A percentile compares a stretch with the other conserved stretches of the same genome.
Evolutionary conservation across 2,113 vertebrate genomes (phyloP).

Genomic region (Agelaius tricolor): DNA sequence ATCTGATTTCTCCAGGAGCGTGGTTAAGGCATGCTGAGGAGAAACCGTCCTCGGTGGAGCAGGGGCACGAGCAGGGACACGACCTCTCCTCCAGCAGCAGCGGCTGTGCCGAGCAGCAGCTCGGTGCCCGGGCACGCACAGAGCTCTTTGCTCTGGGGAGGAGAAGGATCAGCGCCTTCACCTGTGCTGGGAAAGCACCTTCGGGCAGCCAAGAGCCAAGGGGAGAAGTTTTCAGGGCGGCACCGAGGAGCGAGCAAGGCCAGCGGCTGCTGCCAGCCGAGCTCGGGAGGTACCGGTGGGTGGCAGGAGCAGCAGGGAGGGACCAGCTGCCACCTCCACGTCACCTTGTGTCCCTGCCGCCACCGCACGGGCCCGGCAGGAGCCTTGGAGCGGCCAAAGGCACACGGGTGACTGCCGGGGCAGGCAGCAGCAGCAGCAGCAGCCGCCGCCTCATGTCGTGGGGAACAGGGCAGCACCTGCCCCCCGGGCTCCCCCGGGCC

Average conservation of each 20-base stretch:
- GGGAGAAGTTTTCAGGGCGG: background rate
- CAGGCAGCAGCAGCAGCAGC: background rate
- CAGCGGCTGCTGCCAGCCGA: background rate
- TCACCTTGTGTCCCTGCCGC: conserved; percentile 58
- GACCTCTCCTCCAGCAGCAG: background rate
- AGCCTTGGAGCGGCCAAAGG: conserved; percentile 26
- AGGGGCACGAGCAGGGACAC: background rate
- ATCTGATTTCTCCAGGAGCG: conserved; percentile 54
- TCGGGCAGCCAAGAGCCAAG: background rate
- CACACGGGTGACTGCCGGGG: background rate
- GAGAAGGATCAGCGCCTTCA: background rate
- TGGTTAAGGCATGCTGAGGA: conserved; percentile 10
- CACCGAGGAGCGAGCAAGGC: background rate
- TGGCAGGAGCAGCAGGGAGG: conserved; percentile 16
- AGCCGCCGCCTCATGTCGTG: conserved; percentile 70
- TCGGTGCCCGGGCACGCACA: background rate
- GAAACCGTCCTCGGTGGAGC: background rate
- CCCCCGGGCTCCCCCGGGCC: conserved; percentile 74
- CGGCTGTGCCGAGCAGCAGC: background rate
- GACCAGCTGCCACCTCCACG: conserved; percentile 37
- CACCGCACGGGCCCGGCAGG: conserved; percentile 34
- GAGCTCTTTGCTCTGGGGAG: background rate
- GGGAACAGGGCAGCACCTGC: conserved; percentile 64
- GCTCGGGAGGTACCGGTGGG: background rate
- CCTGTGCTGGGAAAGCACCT: background rate